Percentiles rank a stretch among this genome's conserved stretches.
Evolutionary conservation across 1,140 invertebrate genomes (phyloP).

Genomic region (Batillaria attramentaria): DNA sequence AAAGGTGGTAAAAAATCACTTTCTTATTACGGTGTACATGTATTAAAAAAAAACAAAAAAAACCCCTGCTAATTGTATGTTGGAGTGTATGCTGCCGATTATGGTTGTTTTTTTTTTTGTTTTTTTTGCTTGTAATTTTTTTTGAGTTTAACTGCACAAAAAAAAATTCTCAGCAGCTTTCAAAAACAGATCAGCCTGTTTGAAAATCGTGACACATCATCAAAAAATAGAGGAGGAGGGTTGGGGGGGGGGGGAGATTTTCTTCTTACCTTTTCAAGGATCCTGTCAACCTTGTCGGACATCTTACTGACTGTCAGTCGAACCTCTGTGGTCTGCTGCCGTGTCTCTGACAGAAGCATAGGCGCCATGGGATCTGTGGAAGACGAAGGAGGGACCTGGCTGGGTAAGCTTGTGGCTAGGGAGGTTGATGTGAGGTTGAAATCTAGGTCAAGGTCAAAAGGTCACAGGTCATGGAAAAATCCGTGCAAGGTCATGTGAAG

Average conservation of each 20-base stretch:
- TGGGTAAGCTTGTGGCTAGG: neutral
- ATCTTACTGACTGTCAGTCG: slow-evolving; percentile 67
- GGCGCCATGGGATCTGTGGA: slow-evolving; percentile 41
- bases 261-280: slow-evolving; percentile 68
- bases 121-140: no score
- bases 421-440: neutral
- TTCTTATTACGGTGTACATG: no score
- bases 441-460: slow-evolving; percentile 1
- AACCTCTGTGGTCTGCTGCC: slow-evolving; percentile 71
- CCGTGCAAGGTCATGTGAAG: slow-evolving; percentile 6
- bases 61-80: no score
- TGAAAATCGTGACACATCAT: no score
- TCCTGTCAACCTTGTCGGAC: slow-evolving; percentile 69
- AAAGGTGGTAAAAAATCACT: no score
- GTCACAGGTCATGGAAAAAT: neutral
- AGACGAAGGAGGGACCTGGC: slow-evolving; percentile 25
- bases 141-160: neutral
- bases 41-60: no score
- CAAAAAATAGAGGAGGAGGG: no score
- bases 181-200: neutral
- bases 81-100: no score
- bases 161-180: neutral
- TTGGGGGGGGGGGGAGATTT: no score
- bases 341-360: slow-evolving; percentile 67
- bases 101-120: no score